Conservation (phyloP, 1,140 invertebrate species). For the Helicoverpa zea region DNA sequence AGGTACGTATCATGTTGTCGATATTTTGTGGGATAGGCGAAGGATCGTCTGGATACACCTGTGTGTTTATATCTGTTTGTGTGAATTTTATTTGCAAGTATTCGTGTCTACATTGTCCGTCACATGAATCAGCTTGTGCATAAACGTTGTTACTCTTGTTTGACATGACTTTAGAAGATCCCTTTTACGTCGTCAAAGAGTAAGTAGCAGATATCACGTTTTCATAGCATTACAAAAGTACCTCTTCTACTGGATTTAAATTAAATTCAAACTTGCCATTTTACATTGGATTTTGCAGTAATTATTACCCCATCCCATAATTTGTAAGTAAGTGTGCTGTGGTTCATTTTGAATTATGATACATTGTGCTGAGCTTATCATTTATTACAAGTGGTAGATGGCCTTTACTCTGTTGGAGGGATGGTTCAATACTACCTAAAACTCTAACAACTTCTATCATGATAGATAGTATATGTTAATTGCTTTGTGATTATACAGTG, state of each 20-base stretch:
- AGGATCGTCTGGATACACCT: conserved; percentile 62
- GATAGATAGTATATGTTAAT: no score
- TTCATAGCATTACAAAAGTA: conserved; percentile 22
- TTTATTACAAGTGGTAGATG: no score
- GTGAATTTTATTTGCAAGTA: conserved; percentile 63
- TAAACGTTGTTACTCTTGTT: conserved; percentile 66
- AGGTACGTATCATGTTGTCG: conserved; percentile 78
- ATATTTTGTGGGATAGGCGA: conserved; percentile 84
- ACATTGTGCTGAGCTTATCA: no score
- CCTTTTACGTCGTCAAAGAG: conserved; percentile 98
- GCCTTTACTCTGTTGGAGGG: no score
- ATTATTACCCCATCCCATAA: no score
- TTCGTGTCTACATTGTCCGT: conserved; percentile 58
- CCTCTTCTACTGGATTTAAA: not conserved
- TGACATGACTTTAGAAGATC: conserved; percentile 97
- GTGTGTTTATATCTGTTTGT: conserved; percentile 63
- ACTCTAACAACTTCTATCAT: no score
- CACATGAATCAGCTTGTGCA: conserved; percentile 70
- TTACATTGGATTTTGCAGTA: no score
- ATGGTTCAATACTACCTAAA: no score
- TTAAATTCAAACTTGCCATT: not conserved
- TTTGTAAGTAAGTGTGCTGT: no score
- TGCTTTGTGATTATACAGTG: no score
- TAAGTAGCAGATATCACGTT: conserved; percentile 87
- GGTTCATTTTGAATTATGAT: no score